Conservation (phyloP, 2,888 invertebrate genomes). For the Campopleginae sp. region DNA sequence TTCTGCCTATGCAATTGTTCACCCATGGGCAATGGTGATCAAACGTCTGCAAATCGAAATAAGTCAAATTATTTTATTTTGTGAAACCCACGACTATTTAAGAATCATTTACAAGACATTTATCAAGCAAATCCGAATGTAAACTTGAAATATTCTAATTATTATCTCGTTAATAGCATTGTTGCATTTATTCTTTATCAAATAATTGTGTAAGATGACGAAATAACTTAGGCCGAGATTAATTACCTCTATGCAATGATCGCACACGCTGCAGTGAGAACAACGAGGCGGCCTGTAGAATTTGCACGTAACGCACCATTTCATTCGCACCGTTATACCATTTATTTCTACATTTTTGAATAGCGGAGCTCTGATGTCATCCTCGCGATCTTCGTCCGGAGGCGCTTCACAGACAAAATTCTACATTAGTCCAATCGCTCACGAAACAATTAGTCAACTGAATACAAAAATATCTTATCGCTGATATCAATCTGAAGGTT, state of each 20-base stretch:
- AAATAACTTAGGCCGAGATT: neutral
- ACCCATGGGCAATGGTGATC: conserved; percentile 99
- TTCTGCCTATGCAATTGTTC: conserved; percentile 98
- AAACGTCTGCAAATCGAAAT: conserved; percentile 92
- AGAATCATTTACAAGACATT: neutral
- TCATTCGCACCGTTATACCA: conserved; percentile 99
- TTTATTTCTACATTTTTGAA: conserved; percentile 99
- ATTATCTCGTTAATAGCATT: neutral
- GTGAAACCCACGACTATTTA: neutral
- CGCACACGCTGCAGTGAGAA: conserved; percentile 99
- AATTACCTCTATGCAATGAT: conserved; percentile 97
- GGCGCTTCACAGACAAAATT: conserved; percentile 87
- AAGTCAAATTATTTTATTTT: conserved; percentile 1
- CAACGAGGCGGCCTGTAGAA: conserved; percentile 99
- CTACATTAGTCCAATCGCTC: neutral
- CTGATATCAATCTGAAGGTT: neutral
- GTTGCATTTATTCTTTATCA: too few relatives aligned
- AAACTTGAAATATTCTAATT: neutral
- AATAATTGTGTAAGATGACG: neutral
- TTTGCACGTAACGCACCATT: conserved; percentile 99
- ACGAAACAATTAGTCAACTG: neutral
- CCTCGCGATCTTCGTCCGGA: conserved; percentile 98
- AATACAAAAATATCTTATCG: neutral
- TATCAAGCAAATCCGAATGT: neutral
- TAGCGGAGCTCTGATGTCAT: conserved; percentile 97